Conservation (phyloP, 2,888 invertebrate species). For the Xylocampa areola region DNA sequence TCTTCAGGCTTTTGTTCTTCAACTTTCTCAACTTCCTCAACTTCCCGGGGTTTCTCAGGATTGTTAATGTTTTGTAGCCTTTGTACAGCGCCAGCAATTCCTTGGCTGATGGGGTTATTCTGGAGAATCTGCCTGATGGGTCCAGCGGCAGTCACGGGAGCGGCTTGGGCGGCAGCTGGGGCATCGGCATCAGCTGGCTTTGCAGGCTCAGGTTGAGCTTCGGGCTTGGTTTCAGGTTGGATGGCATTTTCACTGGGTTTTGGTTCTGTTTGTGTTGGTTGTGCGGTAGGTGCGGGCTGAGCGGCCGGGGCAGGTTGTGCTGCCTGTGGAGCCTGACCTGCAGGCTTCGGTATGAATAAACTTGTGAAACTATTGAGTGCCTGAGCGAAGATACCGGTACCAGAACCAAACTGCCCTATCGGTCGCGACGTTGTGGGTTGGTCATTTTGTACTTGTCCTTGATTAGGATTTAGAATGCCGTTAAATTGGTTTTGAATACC, state of each 20-base stretch:
- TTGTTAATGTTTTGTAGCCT: constrained; percentile 58
- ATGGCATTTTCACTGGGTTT: constrained; percentile 8
- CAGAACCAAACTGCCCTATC: neutral
- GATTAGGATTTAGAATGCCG: constrained; percentile 29
- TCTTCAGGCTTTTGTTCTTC: constrained; percentile 13
- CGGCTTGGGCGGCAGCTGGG: constrained; percentile 31
- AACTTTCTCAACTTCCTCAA: constrained; percentile 13
- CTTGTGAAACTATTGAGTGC: rapidly evolving
- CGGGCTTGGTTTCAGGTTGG: constrained; percentile 11
- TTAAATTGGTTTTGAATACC: constrained; percentile 30
- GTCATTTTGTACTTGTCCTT: constrained; percentile 3
- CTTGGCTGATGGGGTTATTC: constrained; percentile 66
- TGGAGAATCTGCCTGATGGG: constrained; percentile 71
- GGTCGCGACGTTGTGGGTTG: neutral
- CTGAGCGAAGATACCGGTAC: neutral
- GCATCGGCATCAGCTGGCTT: too few species aligned
- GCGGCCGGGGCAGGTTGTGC: constrained; percentile 2
- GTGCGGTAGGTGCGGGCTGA: neutral
- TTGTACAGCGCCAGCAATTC: constrained; percentile 60
- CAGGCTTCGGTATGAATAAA: constrained; percentile 8
- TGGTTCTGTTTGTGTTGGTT: constrained; percentile 1
- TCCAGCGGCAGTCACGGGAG: constrained; percentile 36
- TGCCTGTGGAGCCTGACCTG: constrained; percentile 7
- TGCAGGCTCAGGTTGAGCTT: neutral
- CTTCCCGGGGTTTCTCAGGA: constrained; percentile 52